phyloP scores from a whole-genome alignment of 2,113 vertebrate species.

The Petromus typicus region DNA sequence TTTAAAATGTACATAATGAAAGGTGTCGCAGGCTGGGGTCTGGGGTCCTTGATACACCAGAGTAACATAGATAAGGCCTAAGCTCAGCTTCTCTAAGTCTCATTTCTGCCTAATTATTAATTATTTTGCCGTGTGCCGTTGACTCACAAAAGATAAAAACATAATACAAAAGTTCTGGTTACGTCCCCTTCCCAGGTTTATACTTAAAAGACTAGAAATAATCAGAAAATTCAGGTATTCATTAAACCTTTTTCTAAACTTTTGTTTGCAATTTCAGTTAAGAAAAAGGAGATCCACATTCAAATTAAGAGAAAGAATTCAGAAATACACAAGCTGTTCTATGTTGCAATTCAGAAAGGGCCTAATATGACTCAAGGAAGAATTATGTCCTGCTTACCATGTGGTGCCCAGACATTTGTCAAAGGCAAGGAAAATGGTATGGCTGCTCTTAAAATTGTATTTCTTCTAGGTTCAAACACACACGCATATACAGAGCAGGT shows the following conservation, averaged over 20 bases:
- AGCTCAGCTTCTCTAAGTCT: too few species aligned
- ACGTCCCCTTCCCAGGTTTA: too few species aligned
- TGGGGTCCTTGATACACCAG: too few species aligned
- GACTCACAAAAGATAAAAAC: too few species aligned
- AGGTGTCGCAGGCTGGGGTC: too few species aligned
- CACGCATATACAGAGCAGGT: background rate
- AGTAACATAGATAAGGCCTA: too few species aligned
- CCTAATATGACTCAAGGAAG: background rate
- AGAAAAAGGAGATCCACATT: background rate
- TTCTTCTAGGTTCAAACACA: background rate
- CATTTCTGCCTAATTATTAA: too few species aligned
- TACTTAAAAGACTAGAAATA: background rate
- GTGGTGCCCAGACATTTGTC: background rate
- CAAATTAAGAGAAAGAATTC: conserved; percentile 1
- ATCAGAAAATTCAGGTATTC: background rate
- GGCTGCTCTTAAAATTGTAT: conserved; percentile 2
- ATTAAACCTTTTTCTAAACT: background rate
- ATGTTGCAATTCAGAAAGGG: background rate
- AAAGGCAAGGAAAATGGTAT: conserved; percentile 31
- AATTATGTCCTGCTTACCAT: background rate
- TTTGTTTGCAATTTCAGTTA: background rate
- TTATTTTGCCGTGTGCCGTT: too few species aligned
- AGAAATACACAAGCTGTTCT: background rate
- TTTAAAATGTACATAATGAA: too few species aligned
- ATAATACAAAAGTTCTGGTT: too few species aligned